Percentiles rank a stretch among this genome's conserved stretches.
These are phyloP conservation scores for Coelopa frigida DNA, from an alignment of 1,140 invertebrate species.

Conservation along the genomic window DNA sequence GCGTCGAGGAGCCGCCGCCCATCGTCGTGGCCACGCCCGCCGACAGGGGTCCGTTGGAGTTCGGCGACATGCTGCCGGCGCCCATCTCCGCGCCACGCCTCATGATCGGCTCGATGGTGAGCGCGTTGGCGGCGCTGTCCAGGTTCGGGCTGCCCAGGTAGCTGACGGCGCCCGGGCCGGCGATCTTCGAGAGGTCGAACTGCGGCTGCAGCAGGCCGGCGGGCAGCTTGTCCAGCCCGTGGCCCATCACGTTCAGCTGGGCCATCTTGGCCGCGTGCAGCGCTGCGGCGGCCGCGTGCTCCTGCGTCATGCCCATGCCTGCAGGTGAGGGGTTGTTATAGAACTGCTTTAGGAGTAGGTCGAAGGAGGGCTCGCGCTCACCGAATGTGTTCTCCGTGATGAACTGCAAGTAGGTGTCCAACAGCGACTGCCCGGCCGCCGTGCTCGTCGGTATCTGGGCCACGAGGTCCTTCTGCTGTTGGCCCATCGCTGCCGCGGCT, in stretches of 20 bases:
- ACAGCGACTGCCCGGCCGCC: conserved; percentile 60
- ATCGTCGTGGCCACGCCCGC: conserved; percentile 15
- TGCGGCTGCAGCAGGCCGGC: conserved; percentile 32
- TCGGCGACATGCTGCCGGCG: conserved; percentile 24
- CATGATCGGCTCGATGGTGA: conserved; percentile 35
- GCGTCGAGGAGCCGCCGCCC: conserved; percentile 1
- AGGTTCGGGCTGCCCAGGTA: not conserved
- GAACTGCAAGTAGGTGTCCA: conserved; percentile 78
- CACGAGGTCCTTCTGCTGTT: conserved; percentile 47
- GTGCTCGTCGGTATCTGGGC: conserved; percentile 42
- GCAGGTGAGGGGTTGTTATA: conserved; percentile 10
- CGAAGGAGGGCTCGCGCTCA: conserved; percentile 24
- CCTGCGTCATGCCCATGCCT: conserved; percentile 48
- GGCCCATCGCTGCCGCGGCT: conserved; percentile 46
- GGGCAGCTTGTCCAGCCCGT: conserved; percentile 50
- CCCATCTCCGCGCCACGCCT: conserved; percentile 21
- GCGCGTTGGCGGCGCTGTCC: conserved; percentile 11
- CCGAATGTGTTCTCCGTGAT: conserved; percentile 73
- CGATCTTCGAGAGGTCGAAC: conserved; percentile 35
- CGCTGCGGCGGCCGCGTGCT: conserved; percentile 51
- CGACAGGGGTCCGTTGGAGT: conserved; percentile 20
- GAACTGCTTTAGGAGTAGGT: not conserved
- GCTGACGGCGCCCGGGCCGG: not conserved
- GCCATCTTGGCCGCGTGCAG: conserved; percentile 62
- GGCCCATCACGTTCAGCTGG: conserved; percentile 59